Evolutionary conservation across 2,113 vertebrate genomes (phyloP).

Genomic region (Poecilia latipinna): DNA sequence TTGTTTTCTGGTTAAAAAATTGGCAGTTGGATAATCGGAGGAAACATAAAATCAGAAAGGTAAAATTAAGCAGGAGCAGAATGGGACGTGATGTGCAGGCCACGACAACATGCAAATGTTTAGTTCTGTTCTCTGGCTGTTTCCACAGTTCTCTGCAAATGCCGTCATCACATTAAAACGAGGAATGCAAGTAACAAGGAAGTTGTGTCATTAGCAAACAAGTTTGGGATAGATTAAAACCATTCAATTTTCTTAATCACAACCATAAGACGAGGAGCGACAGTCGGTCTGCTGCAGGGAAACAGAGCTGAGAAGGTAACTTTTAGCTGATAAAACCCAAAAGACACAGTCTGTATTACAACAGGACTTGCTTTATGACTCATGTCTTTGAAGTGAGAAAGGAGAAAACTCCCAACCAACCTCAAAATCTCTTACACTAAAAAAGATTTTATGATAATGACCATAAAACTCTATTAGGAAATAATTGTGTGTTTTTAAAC

Average conservation of each 20-base stretch:
- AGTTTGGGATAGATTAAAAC: constrained; percentile 23
- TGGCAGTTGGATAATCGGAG: constrained; percentile 28
- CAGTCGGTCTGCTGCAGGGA: constrained; percentile 12
- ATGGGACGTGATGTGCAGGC: constrained; percentile 43
- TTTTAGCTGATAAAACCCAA: background rate
- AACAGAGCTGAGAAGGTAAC: background rate
- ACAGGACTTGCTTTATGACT: background rate
- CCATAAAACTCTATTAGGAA: background rate
- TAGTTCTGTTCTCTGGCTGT: constrained; percentile 45
- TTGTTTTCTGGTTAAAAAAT: constrained; percentile 36
- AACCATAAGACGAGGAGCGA: constrained; percentile 34
- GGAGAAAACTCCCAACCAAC: background rate
- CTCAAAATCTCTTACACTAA: background rate
- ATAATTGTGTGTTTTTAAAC: too few species aligned
- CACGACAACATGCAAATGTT: constrained; percentile 47
- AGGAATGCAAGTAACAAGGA: constrained; percentile 6
- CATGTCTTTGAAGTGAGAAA: background rate
- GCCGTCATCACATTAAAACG: constrained; percentile 30
- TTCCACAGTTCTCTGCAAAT: constrained; percentile 44
- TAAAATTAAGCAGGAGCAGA: constrained; percentile 71
- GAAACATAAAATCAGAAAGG: constrained; percentile 54
- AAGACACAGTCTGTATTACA: too few species aligned
- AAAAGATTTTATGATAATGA: background rate
- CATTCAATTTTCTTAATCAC: constrained; percentile 24
- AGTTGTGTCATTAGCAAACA: constrained; percentile 33